Percentiles rank a stretch among this genome's conserved stretches.
These are phyloP conservation scores for Drosophila navojoa DNA, from an alignment of 1,140 invertebrate genomes.

Conservation along the genomic window DNA sequence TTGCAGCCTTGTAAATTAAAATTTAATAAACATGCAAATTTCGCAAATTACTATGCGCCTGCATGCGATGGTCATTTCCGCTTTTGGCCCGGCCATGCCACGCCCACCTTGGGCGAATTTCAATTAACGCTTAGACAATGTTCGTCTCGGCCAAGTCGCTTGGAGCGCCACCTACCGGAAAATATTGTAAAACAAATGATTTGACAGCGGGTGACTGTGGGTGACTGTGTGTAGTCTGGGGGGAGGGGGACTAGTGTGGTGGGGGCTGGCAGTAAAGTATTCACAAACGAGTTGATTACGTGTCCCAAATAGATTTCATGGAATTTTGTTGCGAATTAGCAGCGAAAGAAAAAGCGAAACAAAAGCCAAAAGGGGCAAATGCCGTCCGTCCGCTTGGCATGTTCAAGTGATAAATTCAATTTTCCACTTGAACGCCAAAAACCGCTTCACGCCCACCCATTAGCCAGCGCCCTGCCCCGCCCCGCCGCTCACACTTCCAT, in stretches of 20 bases:
- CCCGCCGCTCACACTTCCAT: background rate
- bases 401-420: constrained; percentile 83
- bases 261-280: constrained; percentile 48
- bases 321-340: constrained; percentile 61
- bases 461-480: too few relatives aligned
- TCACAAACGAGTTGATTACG: constrained; percentile 80
- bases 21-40: constrained; percentile 81
- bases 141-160: constrained; percentile 34
- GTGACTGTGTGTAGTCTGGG: background rate
- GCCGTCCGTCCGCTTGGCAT: constrained; percentile 63
- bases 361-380: constrained; percentile 31
- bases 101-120: constrained; percentile 64
- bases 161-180: constrained; percentile 51
- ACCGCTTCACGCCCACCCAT: constrained; percentile 15
- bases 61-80: constrained; percentile 64
- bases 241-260: background rate
- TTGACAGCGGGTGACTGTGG: too few relatives aligned
- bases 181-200: constrained; percentile 61
- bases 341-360: constrained; percentile 21
- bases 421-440: constrained; percentile 77
- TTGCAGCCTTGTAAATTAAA: constrained; percentile 61
- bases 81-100: background rate
- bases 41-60: constrained; percentile 49
- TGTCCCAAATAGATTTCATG: constrained; percentile 73
- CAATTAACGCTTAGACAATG: constrained; percentile 65